phyloP scores from a whole-genome alignment of 37 sponge, comb jelly and placozoan species.

The Agelas oroides region DNA sequence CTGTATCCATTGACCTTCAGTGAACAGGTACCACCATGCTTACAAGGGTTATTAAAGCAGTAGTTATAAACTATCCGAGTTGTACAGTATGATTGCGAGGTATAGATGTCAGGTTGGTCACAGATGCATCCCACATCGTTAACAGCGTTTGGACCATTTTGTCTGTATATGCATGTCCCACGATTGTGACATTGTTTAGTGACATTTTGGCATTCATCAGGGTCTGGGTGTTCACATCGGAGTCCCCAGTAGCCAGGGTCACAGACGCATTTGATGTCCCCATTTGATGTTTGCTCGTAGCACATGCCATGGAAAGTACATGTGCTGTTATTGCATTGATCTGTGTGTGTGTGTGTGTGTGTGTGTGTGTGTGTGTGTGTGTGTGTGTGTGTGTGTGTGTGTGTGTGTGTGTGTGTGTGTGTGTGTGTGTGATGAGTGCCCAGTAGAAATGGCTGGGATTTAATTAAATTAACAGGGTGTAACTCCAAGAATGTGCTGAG shows the following conservation, averaged over 20 bases:
- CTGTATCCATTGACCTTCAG: neutral
- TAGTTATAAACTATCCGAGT: too few species aligned
- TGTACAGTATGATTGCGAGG: too few species aligned
- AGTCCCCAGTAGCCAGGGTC: constrained; percentile 7
- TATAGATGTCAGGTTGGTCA: too few species aligned
- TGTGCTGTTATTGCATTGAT: neutral
- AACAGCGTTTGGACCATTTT: too few species aligned
- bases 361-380: constrained; percentile 20
- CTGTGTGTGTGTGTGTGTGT: neutral
- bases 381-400: constrained; percentile 2
- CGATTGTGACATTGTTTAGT: constrained; percentile 5
- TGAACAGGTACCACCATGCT: constrained; percentile 32
- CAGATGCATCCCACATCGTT: too few species aligned
- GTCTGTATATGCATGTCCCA: constrained; percentile 3
- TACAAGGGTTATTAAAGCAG: neutral
- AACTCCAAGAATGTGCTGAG: too few species aligned
- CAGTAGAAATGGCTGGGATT: too few species aligned
- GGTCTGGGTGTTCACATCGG: constrained; percentile 2
- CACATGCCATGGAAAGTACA: neutral
- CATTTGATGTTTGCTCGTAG: neutral
- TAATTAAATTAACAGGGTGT: too few species aligned
- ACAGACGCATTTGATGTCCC: constrained; percentile 28
- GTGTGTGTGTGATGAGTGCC: constrained; percentile 8
- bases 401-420: constrained; percentile 2
- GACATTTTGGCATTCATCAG: neutral